phyloP scores from a whole-genome alignment of 2,113 vertebrate species.

The Probosciger aterrimus region DNA sequence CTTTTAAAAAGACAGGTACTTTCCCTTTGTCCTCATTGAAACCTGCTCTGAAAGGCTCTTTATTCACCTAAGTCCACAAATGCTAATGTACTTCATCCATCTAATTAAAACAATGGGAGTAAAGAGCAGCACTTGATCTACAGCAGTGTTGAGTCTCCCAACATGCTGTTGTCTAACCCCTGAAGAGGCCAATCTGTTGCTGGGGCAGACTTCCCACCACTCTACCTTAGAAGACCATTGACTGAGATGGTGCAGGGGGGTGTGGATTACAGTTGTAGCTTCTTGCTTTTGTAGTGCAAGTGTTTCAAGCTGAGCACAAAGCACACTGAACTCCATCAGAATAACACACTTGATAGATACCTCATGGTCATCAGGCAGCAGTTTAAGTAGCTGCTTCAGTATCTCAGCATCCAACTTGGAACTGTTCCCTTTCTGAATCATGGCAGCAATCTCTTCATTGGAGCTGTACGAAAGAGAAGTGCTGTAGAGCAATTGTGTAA shows the following conservation, averaged over 20 bases:
- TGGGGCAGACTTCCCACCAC: not conserved
- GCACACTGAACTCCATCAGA: not conserved
- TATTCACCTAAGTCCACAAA: not conserved
- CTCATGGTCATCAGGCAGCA: constrained; percentile 91
- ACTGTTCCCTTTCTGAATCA: constrained; percentile 85
- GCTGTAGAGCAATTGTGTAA: not conserved
- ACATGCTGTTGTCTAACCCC: fast-evolving
- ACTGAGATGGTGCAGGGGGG: not conserved
- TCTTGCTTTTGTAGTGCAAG: not conserved
- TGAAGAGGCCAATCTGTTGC: not conserved
- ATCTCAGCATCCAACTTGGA: constrained; percentile 83
- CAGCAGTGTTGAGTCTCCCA: not conserved
- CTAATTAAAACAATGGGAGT: not conserved
- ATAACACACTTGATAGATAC: constrained; percentile 50
- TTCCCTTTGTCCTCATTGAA: not conserved
- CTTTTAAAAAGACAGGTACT: not conserved
- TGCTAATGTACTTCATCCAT: not conserved
- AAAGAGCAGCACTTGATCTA: not conserved
- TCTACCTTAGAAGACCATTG: not conserved
- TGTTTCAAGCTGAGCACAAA: not conserved
- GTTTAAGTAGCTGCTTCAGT: constrained; percentile 89
- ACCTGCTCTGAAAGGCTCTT: not conserved
- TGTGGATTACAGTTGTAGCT: not conserved
- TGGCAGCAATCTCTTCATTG: constrained; percentile 81
- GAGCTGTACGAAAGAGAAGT: constrained; percentile 67